Conservation (phyloP, 2,113 vertebrate genomes). For the Thamnophis sirtalis region DNA sequence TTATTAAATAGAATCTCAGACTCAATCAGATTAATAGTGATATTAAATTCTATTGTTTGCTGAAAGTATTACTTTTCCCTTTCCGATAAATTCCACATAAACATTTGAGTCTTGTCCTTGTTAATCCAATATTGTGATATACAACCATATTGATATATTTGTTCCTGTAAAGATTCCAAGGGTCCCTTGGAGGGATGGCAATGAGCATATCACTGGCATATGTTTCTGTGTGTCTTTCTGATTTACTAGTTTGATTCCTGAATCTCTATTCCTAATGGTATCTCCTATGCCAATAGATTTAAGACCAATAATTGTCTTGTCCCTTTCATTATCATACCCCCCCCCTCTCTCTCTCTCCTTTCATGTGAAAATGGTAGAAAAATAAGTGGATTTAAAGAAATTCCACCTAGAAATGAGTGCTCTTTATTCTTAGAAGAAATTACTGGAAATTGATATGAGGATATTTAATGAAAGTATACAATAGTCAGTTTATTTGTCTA, state of each 20-base stretch:
- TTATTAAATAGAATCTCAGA: not conserved
- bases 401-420: not conserved
- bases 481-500: not conserved
- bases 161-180: not conserved
- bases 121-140: not conserved
- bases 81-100: not conserved
- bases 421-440: not conserved
- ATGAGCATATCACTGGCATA: not conserved
- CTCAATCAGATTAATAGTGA: not conserved
- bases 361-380: not conserved
- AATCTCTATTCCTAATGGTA: not conserved
- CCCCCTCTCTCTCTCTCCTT: no score
- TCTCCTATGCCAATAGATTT: not conserved
- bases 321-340: not conserved
- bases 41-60: not conserved
- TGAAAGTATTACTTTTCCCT: not conserved
- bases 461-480: not conserved
- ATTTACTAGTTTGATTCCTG: not conserved
- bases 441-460: not conserved
- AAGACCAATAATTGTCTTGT: not conserved
- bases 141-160: not conserved
- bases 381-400: not conserved
- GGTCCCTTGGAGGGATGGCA: not conserved
- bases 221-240: not conserved
- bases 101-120: not conserved